These are phyloP conservation scores for Rousettus madagascariensis DNA, from an alignment of 2,797 vertebrate species.

Conservation along the genomic window DNA sequence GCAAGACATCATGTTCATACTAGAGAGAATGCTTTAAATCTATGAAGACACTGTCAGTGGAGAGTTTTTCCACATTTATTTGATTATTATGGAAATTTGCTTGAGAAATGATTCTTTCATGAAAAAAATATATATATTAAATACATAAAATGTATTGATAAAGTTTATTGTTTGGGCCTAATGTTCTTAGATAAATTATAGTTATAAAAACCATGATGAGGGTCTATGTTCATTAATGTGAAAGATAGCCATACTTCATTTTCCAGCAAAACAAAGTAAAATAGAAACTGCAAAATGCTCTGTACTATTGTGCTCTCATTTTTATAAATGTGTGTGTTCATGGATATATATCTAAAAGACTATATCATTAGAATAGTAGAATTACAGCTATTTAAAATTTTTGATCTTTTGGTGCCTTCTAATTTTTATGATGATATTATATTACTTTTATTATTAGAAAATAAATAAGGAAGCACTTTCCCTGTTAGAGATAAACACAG, in stretches of 20 bases:
- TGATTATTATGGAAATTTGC: background rate
- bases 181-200: background rate
- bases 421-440: conserved; percentile 13
- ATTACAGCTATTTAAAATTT: background rate
- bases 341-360: background rate
- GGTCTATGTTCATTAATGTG: background rate
- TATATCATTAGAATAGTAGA: background rate
- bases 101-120: conserved; percentile 24
- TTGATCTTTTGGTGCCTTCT: background rate
- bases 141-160: background rate
- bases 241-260: background rate
- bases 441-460: conserved; percentile 29
- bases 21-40: background rate
- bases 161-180: background rate
- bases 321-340: background rate
- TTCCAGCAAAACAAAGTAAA: background rate
- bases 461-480: background rate
- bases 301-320: background rate
- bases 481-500: background rate
- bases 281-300: background rate
- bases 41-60: background rate
- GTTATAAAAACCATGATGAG: background rate
- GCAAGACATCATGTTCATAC: background rate
- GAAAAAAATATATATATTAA: background rate
- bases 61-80: background rate